Evolutionary conservation across 2,888 invertebrate genomes (phyloP).

Genomic region (Peribatodes rhomboidaria): DNA sequence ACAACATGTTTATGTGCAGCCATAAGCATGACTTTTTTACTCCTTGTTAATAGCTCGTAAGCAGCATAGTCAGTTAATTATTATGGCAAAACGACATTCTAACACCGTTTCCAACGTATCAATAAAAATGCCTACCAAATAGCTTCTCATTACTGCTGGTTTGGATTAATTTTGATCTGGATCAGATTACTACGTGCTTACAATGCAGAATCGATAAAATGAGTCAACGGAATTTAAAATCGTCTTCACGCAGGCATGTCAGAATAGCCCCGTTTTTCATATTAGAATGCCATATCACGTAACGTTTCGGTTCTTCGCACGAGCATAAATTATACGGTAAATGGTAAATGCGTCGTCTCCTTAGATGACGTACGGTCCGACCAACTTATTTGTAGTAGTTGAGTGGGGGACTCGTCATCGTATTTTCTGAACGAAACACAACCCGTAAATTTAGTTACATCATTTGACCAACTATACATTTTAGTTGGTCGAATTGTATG

Average conservation of each 20-base stretch:
- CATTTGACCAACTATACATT: not conserved
- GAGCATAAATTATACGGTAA: constrained; percentile 64
- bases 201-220: constrained; percentile 64
- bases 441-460: not conserved
- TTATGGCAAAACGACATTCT: constrained; percentile 11
- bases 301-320: constrained; percentile 55
- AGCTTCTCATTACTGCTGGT: constrained; percentile 57
- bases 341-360: constrained; percentile 50
- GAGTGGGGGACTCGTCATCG: constrained; percentile 5
- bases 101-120: constrained; percentile 1
- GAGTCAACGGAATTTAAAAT: constrained; percentile 66
- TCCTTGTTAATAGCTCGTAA: not conserved
- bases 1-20: not conserved
- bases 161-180: constrained; percentile 52
- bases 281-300: constrained; percentile 67
- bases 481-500: constrained; percentile 33
- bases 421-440: not conserved
- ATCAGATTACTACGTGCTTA: constrained; percentile 65
- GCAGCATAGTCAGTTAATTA: constrained; percentile 4
- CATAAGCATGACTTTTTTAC: not conserved
- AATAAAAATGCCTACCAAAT: constrained; percentile 10
- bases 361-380: constrained; percentile 40
- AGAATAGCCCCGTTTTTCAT: constrained; percentile 60
- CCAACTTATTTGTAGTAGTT: not conserved
- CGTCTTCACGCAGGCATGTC: constrained; percentile 60